Conservation (phyloP, 92 coral and sea anemone species). For the Zoanthus solanderi region DNA sequence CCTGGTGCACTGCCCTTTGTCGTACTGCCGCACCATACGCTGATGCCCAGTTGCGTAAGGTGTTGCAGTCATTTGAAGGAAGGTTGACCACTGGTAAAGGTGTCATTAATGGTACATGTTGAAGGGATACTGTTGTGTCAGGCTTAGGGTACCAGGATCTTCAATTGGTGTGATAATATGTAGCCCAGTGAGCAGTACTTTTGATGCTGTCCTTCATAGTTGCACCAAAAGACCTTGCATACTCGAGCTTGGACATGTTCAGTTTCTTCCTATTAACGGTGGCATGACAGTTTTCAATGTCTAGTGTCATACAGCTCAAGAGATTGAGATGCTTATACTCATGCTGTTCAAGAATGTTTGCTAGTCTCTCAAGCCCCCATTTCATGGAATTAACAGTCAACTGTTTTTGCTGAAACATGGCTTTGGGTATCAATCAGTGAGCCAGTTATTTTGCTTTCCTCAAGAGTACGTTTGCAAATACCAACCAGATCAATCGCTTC, state of each 20-base stretch:
- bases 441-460: neutral
- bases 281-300: neutral
- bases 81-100: slow-evolving; percentile 57
- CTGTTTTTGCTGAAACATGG: slow-evolving; percentile 52
- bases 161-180: slow-evolving; percentile 15
- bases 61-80: slow-evolving; percentile 61
- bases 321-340: slow-evolving; percentile 35
- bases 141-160: slow-evolving; percentile 55
- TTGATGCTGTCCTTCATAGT: slow-evolving; percentile 56
- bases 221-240: slow-evolving; percentile 50
- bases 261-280: neutral
- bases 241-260: slow-evolving; percentile 51
- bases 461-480: neutral
- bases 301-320: neutral
- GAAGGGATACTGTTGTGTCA: neutral
- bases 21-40: slow-evolving; percentile 72
- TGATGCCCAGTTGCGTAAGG: slow-evolving; percentile 58
- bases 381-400: slow-evolving; percentile 42
- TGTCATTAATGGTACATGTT: neutral
- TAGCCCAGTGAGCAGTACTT: slow-evolving; percentile 43
- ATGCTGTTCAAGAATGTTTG: slow-evolving; percentile 15
- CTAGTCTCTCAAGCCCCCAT: slow-evolving; percentile 51
- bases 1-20: slow-evolving; percentile 70
- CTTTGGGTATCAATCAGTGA: slow-evolving; percentile 26
- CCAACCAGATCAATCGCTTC: neutral